phyloP scores from a whole-genome alignment of 2,888 invertebrate species.

The Alloplasta piceator region DNA sequence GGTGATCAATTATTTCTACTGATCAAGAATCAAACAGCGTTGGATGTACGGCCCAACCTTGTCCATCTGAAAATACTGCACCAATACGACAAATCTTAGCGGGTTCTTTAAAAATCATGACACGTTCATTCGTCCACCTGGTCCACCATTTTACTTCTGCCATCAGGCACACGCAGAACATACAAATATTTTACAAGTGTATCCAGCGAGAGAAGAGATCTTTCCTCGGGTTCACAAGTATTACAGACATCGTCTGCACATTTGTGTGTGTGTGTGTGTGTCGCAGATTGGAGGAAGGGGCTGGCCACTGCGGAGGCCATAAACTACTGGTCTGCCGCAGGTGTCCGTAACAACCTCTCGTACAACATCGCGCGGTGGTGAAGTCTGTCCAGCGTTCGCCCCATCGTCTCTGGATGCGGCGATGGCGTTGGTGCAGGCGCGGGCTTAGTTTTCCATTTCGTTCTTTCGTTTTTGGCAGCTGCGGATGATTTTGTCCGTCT shows the following conservation, averaged over 20 bases:
- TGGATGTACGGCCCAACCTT: background rate
- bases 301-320: slow-evolving; percentile 67
- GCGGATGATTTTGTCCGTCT: slow-evolving; percentile 34
- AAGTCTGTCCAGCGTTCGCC: slow-evolving; percentile 48
- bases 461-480: slow-evolving; percentile 59
- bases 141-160: background rate
- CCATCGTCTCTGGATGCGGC: background rate
- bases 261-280: slow-evolving; percentile 19
- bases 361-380: slow-evolving; percentile 52
- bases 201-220: slow-evolving; percentile 35
- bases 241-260: slow-evolving; percentile 24
- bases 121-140: background rate
- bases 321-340: slow-evolving; percentile 76
- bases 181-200: slow-evolving; percentile 21
- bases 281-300: slow-evolving; percentile 38
- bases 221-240: slow-evolving; percentile 23
- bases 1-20: too few species aligned
- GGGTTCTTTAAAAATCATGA: background rate
- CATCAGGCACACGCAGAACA: slow-evolving; percentile 3
- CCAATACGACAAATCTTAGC: background rate
- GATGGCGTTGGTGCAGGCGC: slow-evolving; percentile 17
- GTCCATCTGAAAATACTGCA: background rate
- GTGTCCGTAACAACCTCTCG: slow-evolving; percentile 71
- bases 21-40: too few species aligned
- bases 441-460: slow-evolving; percentile 19